Conservation (phyloP, 2,797 vertebrate species). For the Monodelphis domestica region DNA sequence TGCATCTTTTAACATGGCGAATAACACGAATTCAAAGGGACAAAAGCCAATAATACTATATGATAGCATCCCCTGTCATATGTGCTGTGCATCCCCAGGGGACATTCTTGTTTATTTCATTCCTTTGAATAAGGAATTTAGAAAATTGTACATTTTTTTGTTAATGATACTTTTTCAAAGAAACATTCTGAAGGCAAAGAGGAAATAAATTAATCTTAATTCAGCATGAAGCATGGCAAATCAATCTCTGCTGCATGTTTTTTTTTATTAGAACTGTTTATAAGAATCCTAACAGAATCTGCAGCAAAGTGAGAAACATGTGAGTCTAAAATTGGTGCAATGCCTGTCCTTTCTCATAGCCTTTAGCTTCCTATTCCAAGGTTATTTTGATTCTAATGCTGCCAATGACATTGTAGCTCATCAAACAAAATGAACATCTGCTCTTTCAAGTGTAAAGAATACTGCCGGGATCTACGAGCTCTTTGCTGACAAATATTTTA, state of each 20-base stretch:
- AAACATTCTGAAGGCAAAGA: neutral
- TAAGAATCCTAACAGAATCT: constrained; percentile 47
- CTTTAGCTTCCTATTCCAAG: constrained; percentile 13
- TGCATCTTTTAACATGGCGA: neutral
- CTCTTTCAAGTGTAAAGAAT: constrained; percentile 76
- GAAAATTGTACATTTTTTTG: neutral
- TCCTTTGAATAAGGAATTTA: neutral
- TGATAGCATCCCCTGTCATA: neutral
- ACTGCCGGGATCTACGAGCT: constrained; percentile 60
- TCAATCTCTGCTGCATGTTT: constrained; percentile 42
- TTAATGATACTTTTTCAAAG: neutral
- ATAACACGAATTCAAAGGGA: neutral
- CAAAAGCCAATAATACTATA: neutral
- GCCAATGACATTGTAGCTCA: constrained; percentile 66
- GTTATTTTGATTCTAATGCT: constrained; percentile 62
- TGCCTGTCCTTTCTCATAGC: constrained; percentile 23
- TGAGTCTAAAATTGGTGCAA: constrained; percentile 53
- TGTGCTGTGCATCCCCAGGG: neutral
- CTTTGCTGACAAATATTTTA: constrained; percentile 73
- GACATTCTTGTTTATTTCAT: neutral
- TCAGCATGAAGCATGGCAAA: constrained; percentile 50
- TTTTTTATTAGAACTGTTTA: constrained; percentile 54
- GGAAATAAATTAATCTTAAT: constrained; percentile 46
- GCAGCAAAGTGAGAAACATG: constrained; percentile 30
- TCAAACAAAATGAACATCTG: constrained; percentile 73